Base-by-base conservation (phyloP, 2,797 vertebrate genomes). In the Ficedula albicollis region DNA sequence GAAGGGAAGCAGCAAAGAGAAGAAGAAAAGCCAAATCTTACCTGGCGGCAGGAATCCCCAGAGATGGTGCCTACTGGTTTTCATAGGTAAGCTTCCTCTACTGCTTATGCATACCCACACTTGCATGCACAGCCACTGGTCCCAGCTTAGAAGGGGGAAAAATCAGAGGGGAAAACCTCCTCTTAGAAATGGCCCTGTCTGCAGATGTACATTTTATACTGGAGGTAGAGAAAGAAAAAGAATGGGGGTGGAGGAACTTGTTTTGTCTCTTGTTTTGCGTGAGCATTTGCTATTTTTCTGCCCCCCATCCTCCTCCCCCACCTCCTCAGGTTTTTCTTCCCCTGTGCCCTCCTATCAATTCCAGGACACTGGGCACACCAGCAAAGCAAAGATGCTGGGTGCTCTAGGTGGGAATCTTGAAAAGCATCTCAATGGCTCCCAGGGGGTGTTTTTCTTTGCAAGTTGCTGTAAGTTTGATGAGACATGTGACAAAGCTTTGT, bases 401-500 rank as follows among this genome's bases (percentile, higher is more conserved):
- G 59, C 78, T 52, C 54, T 59, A 60, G 62, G 32, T 83, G 46
- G 41, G 89, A 94, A 76, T 32, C 76, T 84, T 84, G n/a, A 95
- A 79, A 83, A 90, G 72, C 91, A 90, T 89, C 95, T 95, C 89
- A 95, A 96, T 63, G 17, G 41, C 67, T 96, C 56, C 64, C 48
- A 77, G 59, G 89, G 95, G 78, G 59, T 94, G 96, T 96, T 97
- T 97, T 97, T 82, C 95, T 97, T 96, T 97, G 84, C 85, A 94
- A 92, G 81, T 95, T 97, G 90, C 96, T 95, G 51, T 84, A 96
- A 95, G 90, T 97, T 96, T 95, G 96, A 95, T 84, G 88, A 79
- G 58, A 72, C 98, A 98, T 66, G 87, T 98, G 98, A 98, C 96
- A 96, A 97, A 97, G 97, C 95, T 97, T 97, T 97, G 90, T 96